Percentiles rank a stretch among this genome's conserved stretches.
Conservation (phyloP, 1,140 invertebrate species). For the Copidosoma floridanum region DNA sequence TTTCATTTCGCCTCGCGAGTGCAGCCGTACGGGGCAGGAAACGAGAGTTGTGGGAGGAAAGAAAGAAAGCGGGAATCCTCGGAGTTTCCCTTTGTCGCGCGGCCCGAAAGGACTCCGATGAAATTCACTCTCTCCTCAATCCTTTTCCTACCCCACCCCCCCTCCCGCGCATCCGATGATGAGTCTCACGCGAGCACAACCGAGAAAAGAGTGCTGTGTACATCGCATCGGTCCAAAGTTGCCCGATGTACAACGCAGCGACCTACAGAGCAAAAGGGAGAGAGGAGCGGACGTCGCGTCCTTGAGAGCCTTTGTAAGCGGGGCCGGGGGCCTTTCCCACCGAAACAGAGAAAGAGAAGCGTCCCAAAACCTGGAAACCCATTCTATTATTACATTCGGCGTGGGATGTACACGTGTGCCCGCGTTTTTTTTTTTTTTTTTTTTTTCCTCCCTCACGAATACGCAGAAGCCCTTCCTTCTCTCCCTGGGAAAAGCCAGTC, state of each 20-base stretch:
- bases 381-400: slow-evolving; percentile 39
- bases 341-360: too few species aligned
- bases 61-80: not conserved
- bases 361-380: slow-evolving; percentile 49
- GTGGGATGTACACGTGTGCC: slow-evolving; percentile 8
- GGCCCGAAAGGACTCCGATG: not conserved
- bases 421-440: slow-evolving; percentile 38
- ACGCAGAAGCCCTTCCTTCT: slow-evolving; percentile 18
- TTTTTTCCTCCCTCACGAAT: slow-evolving; percentile 27
- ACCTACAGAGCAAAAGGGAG: too few species aligned
- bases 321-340: slow-evolving; percentile 45
- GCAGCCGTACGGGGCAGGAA: too few species aligned
- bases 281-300: slow-evolving; percentile 20
- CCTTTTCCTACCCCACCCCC: slow-evolving; percentile 28
- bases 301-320: slow-evolving; percentile 24
- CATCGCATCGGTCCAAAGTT: too few species aligned
- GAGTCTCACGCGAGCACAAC: not conserved
- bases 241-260: too few species aligned
- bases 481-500: slow-evolving; percentile 36
- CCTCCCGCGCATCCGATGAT: slow-evolving; percentile 7
- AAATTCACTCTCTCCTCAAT: slow-evolving; percentile 27
- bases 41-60: too few species aligned
- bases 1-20: too few species aligned
- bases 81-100: slow-evolving; percentile 3
- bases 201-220: too few species aligned